A percentile compares a stretch with the other conserved stretches of the same genome.
Conservation (phyloP, 2,888 invertebrate species). For the Strigamia transsilvanica region DNA sequence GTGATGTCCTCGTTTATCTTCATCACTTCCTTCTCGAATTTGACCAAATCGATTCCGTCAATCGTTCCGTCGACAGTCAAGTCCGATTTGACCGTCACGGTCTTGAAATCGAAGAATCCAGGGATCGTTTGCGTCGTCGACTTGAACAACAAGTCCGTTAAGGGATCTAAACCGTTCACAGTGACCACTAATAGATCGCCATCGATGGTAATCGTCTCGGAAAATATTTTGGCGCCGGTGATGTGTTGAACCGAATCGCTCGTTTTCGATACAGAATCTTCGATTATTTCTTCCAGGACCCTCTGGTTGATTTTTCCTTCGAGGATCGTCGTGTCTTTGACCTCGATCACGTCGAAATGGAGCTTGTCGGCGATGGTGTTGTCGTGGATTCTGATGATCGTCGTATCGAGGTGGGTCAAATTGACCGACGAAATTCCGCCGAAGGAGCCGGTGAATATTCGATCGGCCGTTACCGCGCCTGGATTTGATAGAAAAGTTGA, state of each 20-base stretch:
- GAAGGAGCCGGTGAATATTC: neutral
- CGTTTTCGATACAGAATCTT: neutral
- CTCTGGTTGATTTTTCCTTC: neutral
- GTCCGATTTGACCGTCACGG: neutral
- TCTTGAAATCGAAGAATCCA: neutral
- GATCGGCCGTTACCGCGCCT: neutral
- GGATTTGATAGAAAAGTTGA: too few relatives aligned
- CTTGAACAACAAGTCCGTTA: neutral
- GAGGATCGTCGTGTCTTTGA: neutral
- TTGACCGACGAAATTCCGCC: neutral
- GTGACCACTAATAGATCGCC: neutral
- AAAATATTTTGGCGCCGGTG: neutral
- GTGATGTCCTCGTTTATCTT: neutral
- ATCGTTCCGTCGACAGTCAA: neutral
- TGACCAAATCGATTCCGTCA: neutral
- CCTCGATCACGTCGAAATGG: neutral
- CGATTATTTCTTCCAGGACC: neutral
- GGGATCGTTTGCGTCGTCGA: neutral
- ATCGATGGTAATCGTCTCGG: neutral
- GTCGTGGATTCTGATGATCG: neutral
- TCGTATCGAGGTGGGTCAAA: neutral
- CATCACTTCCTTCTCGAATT: conserved; percentile 8
- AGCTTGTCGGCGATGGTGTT: neutral
- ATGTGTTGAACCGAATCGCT: neutral
- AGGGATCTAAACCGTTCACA: neutral